phyloP scores from a whole-genome alignment of 2,797 vertebrate genomes.

The Channa striata region DNA sequence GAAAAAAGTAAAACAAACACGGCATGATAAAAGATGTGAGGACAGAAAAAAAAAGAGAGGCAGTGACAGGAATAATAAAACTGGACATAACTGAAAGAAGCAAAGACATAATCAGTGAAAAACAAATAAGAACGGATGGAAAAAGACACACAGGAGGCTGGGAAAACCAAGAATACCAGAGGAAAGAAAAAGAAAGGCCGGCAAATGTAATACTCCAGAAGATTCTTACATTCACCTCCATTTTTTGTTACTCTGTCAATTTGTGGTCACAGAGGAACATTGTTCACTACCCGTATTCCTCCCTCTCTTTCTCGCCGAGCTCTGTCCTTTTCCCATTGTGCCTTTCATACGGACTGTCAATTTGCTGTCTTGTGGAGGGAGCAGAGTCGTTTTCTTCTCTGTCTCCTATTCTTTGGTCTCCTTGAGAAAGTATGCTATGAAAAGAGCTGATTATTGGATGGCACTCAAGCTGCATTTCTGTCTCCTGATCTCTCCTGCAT shows the following conservation, averaged over 20 bases:
- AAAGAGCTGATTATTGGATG: conserved; percentile 80
- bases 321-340: conserved; percentile 38
- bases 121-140: not conserved
- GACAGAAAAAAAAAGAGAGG: not conserved
- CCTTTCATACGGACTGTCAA: conserved; percentile 64
- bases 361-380: conserved; percentile 63
- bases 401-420: conserved; percentile 57
- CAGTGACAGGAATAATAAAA: conserved; percentile 10
- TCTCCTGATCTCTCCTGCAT: conserved; percentile 63
- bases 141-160: not conserved
- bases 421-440: conserved; percentile 72
- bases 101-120: not conserved
- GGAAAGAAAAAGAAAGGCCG: not conserved
- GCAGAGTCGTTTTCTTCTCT: conserved; percentile 52
- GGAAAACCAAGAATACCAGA: not conserved
- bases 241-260: conserved; percentile 47
- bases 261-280: conserved; percentile 46
- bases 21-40: conserved; percentile 4
- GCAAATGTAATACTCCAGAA: conserved; percentile 19
- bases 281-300: conserved; percentile 40
- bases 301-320: conserved; percentile 8
- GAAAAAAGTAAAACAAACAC: conserved; percentile 4
- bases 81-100: not conserved
- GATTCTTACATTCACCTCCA: conserved; percentile 18
- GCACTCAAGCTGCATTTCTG: conserved; percentile 73